Percentiles rank a stretch among this genome's conserved stretches.
Conservation (phyloP, 64 coral and sea anemone species). For the Cladopsammia gracilis region DNA sequence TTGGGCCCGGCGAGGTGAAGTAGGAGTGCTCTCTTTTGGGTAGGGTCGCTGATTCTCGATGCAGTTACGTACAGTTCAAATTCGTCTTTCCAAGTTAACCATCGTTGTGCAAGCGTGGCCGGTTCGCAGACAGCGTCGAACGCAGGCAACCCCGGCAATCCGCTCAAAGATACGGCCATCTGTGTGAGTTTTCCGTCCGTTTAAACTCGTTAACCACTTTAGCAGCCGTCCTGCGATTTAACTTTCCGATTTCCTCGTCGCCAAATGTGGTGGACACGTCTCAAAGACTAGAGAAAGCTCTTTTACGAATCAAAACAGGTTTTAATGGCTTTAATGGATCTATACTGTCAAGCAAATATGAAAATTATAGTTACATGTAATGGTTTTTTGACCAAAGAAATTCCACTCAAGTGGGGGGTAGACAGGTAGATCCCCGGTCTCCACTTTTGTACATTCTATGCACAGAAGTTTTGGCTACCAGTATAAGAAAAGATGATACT, state of each 20-base stretch:
- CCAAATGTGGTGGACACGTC: background rate
- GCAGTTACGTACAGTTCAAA: constrained; percentile 53
- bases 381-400: too few relatives aligned
- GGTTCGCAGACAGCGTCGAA: constrained; percentile 63
- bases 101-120: constrained; percentile 53
- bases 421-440: too few relatives aligned
- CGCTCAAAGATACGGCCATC: constrained; percentile 65
- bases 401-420: too few relatives aligned
- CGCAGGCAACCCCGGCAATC: constrained; percentile 25
- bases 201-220: background rate
- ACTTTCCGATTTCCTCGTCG: background rate
- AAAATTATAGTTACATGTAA: too few relatives aligned
- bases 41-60: constrained; percentile 46
- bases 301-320: too few relatives aligned
- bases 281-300: too few relatives aligned
- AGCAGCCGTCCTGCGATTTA: background rate
- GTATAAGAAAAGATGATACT: too few relatives aligned
- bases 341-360: too few relatives aligned
- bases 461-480: too few relatives aligned
- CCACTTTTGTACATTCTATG: too few relatives aligned
- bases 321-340: too few relatives aligned
- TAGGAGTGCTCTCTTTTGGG: constrained; percentile 46
- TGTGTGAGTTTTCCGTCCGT: constrained; percentile 19
- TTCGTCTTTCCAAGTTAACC: constrained; percentile 57
- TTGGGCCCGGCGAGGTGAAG: constrained; percentile 45